These are phyloP conservation scores for Pandemis corylana DNA, from an alignment of 2,888 invertebrate genomes.

Conservation along the genomic window DNA sequence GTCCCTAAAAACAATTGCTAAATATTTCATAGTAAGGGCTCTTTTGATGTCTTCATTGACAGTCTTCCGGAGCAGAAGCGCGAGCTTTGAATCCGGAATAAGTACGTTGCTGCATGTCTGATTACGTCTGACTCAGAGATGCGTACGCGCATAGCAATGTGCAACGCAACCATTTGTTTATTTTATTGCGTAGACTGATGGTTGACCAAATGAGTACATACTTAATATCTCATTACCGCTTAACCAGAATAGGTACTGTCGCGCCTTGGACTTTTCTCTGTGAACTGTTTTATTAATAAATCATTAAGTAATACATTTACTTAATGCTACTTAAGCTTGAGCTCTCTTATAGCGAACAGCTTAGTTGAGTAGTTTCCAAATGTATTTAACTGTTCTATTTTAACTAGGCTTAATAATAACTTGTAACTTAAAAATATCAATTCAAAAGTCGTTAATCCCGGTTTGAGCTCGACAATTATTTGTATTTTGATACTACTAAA, in stretches of 20 bases:
- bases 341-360: too few species aligned
- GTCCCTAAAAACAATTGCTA: constrained; percentile 6
- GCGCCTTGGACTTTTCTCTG: neutral
- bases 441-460: too few species aligned
- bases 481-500: too few species aligned
- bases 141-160: constrained; percentile 51
- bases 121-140: constrained; percentile 54
- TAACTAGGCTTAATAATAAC: too few species aligned
- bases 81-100: constrained; percentile 38
- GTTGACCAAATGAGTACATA: constrained; percentile 4
- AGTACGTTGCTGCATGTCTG: constrained; percentile 54
- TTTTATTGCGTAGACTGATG: constrained; percentile 19
- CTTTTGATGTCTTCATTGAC: constrained; percentile 45
- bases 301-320: too few species aligned
- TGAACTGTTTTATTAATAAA: too few species aligned
- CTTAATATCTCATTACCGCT: constrained; percentile 1
- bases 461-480: too few species aligned
- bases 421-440: too few species aligned
- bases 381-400: too few species aligned
- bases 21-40: constrained; percentile 23
- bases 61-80: constrained; percentile 49
- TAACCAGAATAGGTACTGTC: neutral
- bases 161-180: constrained; percentile 37
- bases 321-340: too few species aligned
- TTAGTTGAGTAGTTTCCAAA: too few species aligned